Evolutionary conservation across 2,113 vertebrate species (phyloP), one percentile per base, ranked within the genome.

Genomic region (Scartelaos histophorus): DNA sequence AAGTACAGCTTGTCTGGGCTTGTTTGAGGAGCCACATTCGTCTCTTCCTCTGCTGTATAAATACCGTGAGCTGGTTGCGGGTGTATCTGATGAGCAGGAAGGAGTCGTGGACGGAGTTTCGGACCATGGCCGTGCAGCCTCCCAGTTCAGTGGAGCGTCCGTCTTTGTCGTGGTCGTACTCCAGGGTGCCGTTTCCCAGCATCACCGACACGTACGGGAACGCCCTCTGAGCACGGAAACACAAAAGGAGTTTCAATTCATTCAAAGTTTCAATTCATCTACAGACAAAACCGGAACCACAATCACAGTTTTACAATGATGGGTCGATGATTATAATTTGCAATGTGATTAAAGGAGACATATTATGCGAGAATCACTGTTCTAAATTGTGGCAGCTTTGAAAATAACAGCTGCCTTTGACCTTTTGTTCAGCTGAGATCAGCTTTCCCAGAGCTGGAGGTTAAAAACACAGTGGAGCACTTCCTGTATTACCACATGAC

Each of bases 131-230:
- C 0, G 95, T 91, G 82, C 97, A 99, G 51, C 97, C 97, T 0
- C 96, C 97, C 0, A 99, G 91, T 76, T 97, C 96, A 0, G 95
- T 96, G 13, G 92, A 85, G 3, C 95, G 85, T 13, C 97, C 97
- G 0, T 98, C 97, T 0, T 86, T 87, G 19, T 96, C 93, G 0
- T 99, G 97, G 80, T 98, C 94, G 0, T 98, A 99, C 7, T 80
- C 86, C 67, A 97, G 88, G 0, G 94, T 95, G 3, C 97, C 97
- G 0, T 99, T 99, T 71, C 95, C 97, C 76, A 99, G 93, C 97
- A 98, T 99, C 80, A 95, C 93, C 0, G 96, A 97, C 78, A 99
- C 70, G 24, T 96, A 97, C 0, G 97, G 97, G 83, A 97, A 98
- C 0, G 94, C 87, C 0, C 96, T 92, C 97, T 99, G 87, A 0